These are phyloP conservation scores for Latrodectus geometricus DNA, from an alignment of 1,140 invertebrate species.

Conservation along the genomic window DNA sequence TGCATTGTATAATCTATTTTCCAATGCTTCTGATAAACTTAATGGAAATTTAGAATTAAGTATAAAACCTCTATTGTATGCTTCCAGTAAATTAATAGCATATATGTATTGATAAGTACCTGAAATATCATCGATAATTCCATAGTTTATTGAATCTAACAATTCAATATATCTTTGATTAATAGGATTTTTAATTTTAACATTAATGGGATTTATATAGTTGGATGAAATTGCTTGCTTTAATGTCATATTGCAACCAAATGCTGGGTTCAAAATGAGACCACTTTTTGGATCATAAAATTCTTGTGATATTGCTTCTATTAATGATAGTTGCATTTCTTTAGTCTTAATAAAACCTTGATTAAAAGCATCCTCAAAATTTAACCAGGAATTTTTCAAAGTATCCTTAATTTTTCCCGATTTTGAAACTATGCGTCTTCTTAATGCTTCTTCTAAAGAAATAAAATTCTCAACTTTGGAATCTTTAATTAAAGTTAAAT, in stretches of 20 bases:
- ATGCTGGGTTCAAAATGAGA: constrained; percentile 80
- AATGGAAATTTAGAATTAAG: constrained; percentile 74
- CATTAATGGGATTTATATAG: constrained; percentile 8
- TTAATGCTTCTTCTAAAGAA: constrained; percentile 68
- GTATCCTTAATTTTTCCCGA: constrained; percentile 70
- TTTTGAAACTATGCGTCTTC: constrained; percentile 68
- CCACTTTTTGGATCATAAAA: constrained; percentile 82
- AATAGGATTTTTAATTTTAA: neutral
- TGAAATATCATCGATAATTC: constrained; percentile 78
- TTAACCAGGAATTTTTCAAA: constrained; percentile 73
- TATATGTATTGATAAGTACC: constrained; percentile 73
- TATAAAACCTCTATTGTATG: constrained; percentile 79
- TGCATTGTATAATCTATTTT: constrained; percentile 80
- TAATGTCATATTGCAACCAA: constrained; percentile 80
- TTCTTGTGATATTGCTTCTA: constrained; percentile 82
- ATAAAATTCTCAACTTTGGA: constrained; percentile 77
- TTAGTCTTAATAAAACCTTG: constrained; percentile 79
- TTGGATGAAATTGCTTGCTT: constrained; percentile 78
- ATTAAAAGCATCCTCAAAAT: constrained; percentile 78
- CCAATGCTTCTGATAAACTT: constrained; percentile 82
- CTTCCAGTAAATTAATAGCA: constrained; percentile 77
- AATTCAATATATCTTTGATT: neutral
- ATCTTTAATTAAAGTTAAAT: constrained; percentile 85
- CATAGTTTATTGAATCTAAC: constrained; percentile 4
- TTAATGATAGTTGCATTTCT: constrained; percentile 77